Evolutionary conservation across 2,113 vertebrate species (phyloP), one percentile per base, ranked within the genome.

Genomic region (Seriola dumerili): DNA sequence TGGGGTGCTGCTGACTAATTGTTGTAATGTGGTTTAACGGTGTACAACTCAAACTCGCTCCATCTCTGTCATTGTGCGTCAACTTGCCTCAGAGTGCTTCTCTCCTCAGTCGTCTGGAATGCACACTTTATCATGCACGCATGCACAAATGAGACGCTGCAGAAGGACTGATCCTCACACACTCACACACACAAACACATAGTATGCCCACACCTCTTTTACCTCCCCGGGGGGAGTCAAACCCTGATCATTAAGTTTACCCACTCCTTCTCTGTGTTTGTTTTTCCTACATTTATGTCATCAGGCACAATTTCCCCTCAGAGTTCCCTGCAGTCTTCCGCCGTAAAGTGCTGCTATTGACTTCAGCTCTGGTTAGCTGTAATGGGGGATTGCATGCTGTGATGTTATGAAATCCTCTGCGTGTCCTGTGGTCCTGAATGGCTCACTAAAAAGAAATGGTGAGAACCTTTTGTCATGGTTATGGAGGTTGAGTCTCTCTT

Each of bases 231-330:
- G 50, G 81, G 38, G 59, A 87, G 19, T 78, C 54, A 9, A 59
- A 63, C 46, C 74, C 46, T 68, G 75, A 85, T 80, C 69, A 52
- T 84, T 58, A 59, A 32, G 81, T 92, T 89, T 89, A 82, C 83
- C 72, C 75, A 50, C 76, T 80, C 34, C 50, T 59, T 54, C 63
- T 42, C 32, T 34, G 19, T 69, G 69, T 89, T 89, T 87, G 72
- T 85, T 87, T 90, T 87, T 66, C 68, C 52, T 75, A 38, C 70
- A 59, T 90, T 88, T 84, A 84, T 87, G 84, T 89, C 80, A 85
- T 89, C 83, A 71, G 77, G 65, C 16, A 3, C 7, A 48, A 65
- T 84, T 85, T 89, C 75, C 88, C 84, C 55, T 72, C 50, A 8
- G 64, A 29, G 65, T 79, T 70, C 48, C 54, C 81, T 54, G 32